Conservation (phyloP, 2,797 vertebrate species). For the Odontamblyopus lacepedii region DNA sequence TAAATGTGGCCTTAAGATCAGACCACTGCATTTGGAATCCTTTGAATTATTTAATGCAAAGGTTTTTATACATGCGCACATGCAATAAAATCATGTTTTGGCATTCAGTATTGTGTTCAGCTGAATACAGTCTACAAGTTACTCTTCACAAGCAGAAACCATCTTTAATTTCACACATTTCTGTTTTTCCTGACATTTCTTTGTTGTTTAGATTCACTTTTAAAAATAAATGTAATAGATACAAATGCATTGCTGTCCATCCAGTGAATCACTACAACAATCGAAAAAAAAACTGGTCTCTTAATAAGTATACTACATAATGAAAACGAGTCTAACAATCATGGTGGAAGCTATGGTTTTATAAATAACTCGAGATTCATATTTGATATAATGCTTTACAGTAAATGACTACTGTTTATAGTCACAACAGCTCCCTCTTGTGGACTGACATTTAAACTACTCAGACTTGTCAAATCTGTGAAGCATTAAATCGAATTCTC, state of each 20-base stretch:
- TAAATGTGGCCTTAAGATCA: constrained; percentile 61
- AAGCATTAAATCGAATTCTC: constrained; percentile 66
- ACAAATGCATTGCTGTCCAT: constrained; percentile 12
- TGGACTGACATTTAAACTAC: constrained; percentile 44
- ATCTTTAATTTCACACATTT: constrained; percentile 25
- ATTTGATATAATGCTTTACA: constrained; percentile 64
- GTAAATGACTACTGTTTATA: constrained; percentile 15
- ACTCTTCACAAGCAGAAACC: constrained; percentile 14
- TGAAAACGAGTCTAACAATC: constrained; percentile 44
- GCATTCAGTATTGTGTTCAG: neutral
- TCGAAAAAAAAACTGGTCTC: constrained; percentile 12
- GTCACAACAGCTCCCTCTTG: constrained; percentile 48
- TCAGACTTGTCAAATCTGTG: constrained; percentile 44
- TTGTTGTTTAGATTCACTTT: constrained; percentile 68
- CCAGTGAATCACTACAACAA: constrained; percentile 65
- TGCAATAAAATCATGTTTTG: constrained; percentile 2
- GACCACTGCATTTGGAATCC: constrained; percentile 40
- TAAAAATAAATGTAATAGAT: constrained; percentile 12
- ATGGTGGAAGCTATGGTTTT: constrained; percentile 52
- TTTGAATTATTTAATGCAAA: constrained; percentile 59
- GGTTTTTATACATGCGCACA: constrained; percentile 8
- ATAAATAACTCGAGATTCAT: constrained; percentile 24
- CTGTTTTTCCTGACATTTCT: constrained; percentile 52
- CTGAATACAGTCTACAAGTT: neutral
- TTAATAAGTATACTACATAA: constrained; percentile 17